Evolutionary conservation across 1,140 invertebrate species (phyloP).

Genomic region (Leucophenga varia): DNA sequence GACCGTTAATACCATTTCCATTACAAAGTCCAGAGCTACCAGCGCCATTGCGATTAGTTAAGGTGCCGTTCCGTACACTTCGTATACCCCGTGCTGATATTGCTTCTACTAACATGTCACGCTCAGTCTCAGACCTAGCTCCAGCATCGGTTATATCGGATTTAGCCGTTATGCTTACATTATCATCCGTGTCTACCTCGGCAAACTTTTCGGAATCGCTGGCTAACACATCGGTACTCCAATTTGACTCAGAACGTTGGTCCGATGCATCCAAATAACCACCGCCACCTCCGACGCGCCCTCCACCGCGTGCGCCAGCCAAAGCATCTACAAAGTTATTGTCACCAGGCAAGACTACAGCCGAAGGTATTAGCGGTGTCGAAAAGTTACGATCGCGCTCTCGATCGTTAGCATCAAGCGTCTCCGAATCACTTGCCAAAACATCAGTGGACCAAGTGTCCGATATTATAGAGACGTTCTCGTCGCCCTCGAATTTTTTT

Average conservation of each 20-base stretch:
- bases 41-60: neutral
- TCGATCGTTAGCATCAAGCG: slow-evolving; percentile 66
- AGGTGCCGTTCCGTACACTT: neutral
- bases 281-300: neutral
- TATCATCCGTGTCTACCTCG: slow-evolving; percentile 83
- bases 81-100: slow-evolving; percentile 3
- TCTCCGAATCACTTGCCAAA: slow-evolving; percentile 90
- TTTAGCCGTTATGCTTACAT: slow-evolving; percentile 69
- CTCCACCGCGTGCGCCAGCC: slow-evolving; percentile 27
- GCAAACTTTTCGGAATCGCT: slow-evolving; percentile 91
- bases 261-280: slow-evolving; percentile 73
- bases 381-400: slow-evolving; percentile 57
- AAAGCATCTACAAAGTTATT: slow-evolving; percentile 47
- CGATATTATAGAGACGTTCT: slow-evolving; percentile 92
- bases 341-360: slow-evolving; percentile 51
- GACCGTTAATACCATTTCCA: no score
- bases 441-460: slow-evolving; percentile 98
- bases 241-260: slow-evolving; percentile 89
- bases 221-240: slow-evolving; percentile 95
- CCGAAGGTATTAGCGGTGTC: slow-evolving; percentile 50
- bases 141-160: slow-evolving; percentile 69
- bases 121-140: slow-evolving; percentile 65
- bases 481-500: slow-evolving; percentile 85
- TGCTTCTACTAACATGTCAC: slow-evolving; percentile 8
- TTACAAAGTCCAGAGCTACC: slow-evolving; percentile 19